phyloP scores from a whole-genome alignment of 2,113 vertebrate genomes.

The Rhea pennata region DNA sequence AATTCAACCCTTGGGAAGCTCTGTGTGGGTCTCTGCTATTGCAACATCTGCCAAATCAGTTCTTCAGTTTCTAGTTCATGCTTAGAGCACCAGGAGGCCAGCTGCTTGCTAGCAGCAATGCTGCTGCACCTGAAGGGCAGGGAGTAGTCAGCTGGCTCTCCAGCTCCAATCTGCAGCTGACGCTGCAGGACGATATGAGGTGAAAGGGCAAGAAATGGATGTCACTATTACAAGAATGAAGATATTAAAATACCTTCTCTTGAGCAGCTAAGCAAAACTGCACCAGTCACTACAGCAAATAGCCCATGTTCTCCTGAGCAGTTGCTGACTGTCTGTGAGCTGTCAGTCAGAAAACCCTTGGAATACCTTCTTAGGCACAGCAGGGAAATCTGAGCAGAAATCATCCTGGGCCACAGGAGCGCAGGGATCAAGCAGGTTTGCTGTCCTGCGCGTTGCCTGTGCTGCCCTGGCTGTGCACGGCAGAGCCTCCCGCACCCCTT shows the following conservation, averaged over 20 bases:
- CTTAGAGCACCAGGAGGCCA: fast-evolving
- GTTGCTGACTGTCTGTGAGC: fast-evolving
- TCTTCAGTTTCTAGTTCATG: too few species aligned
- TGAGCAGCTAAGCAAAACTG: not conserved
- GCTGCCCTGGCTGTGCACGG: fast-evolving
- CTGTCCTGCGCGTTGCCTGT: fast-evolving
- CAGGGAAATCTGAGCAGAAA: not conserved
- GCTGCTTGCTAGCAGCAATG: fast-evolving
- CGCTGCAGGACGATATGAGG: not conserved
- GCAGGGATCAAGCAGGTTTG: not conserved
- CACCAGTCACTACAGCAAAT: not conserved
- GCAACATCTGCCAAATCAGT: not conserved
- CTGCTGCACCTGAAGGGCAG: not conserved
- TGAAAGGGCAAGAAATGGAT: not conserved
- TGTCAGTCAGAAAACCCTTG: not conserved
- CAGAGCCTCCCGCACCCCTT: not conserved
- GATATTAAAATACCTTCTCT: too few species aligned
- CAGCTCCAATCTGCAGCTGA: not conserved
- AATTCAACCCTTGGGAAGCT: not conserved
- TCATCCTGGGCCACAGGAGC: too few species aligned
- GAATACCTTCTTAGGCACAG: fast-evolving
- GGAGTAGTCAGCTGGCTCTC: not conserved
- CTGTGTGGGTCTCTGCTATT: fast-evolving
- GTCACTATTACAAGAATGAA: too few species aligned
- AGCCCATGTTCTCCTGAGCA: not conserved